Evolutionary conservation across 2,797 vertebrate species (phyloP).

Genomic region (Clamator glandarius): DNA sequence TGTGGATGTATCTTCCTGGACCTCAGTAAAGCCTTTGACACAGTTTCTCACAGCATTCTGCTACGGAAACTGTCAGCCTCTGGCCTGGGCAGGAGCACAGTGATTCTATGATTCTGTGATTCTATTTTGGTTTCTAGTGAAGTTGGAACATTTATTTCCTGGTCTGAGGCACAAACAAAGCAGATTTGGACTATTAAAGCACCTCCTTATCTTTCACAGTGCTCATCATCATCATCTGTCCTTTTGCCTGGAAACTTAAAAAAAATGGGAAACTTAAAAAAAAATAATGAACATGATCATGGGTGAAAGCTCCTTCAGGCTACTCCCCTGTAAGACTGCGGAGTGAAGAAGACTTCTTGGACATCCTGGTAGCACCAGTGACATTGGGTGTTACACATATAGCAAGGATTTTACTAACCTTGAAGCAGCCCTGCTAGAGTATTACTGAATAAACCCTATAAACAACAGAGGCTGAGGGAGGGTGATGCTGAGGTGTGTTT

Average conservation of each 20-base stretch:
- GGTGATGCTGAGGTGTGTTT: background rate
- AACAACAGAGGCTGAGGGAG: background rate
- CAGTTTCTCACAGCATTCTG: no score
- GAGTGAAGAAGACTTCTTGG: background rate
- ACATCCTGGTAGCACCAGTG: background rate
- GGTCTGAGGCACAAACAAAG: background rate
- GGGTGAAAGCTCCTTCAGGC: background rate
- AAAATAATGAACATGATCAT: accelerated
- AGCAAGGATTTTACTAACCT: background rate
- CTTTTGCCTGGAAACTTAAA: background rate
- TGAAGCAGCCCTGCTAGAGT: background rate
- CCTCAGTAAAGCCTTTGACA: no score
- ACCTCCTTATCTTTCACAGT: background rate
- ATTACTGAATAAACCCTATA: background rate
- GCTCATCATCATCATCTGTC: background rate
- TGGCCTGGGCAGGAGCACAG: no score
- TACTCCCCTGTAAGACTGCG: background rate
- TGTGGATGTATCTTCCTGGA: no score
- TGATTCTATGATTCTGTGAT: no score
- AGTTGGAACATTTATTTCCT: background rate
- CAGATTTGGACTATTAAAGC: background rate
- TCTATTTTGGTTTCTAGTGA: background rate
- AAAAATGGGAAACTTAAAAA: background rate
- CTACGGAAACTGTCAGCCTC: no score
- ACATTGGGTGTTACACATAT: background rate